A percentile compares a stretch with the other conserved stretches of the same genome.
Evolutionary conservation across 2,888 invertebrate genomes (phyloP).

Genomic region (Nomada goodeniana): DNA sequence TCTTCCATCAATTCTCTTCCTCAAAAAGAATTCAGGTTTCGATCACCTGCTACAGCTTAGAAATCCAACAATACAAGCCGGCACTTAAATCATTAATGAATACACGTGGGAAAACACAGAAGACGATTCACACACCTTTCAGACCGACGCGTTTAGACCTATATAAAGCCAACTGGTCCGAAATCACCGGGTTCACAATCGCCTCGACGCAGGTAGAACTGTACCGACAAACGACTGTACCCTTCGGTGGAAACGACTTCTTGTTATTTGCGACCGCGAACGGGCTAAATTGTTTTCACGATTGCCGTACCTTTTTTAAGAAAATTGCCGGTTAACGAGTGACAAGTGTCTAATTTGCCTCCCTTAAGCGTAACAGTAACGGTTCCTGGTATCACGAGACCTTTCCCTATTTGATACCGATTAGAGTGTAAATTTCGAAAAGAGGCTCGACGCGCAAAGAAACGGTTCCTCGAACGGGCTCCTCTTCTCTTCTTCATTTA

Average conservation of each 20-base stretch:
- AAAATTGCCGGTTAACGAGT: slow-evolving; percentile 70
- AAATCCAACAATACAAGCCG: background rate
- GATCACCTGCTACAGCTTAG: background rate
- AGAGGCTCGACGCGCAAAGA: background rate
- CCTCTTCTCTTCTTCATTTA: too few relatives aligned
- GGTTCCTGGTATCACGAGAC: slow-evolving; percentile 49
- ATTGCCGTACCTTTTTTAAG: slow-evolving; percentile 48
- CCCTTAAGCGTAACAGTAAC: slow-evolving; percentile 20
- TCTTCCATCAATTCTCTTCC: too few relatives aligned
- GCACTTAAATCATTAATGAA: background rate
- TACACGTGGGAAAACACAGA: slow-evolving; percentile 14
- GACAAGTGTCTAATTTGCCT: slow-evolving; percentile 70
- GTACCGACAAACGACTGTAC: slow-evolving; percentile 45
- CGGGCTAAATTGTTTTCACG: slow-evolving; percentile 66
- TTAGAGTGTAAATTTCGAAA: slow-evolving; percentile 3
- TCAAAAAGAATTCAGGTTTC: too few relatives aligned
- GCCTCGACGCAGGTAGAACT: slow-evolving; percentile 14
- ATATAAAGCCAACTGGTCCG: background rate
- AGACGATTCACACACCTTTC: background rate
- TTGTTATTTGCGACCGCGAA: slow-evolving; percentile 37
- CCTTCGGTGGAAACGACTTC: slow-evolving; percentile 16
- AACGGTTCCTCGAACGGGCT: too few relatives aligned
- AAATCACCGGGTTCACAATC: slow-evolving; percentile 34
- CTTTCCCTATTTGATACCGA: background rate
- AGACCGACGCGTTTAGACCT: background rate